Conservation (phyloP, 1,140 invertebrate genomes). For the Plodia interpunctella region DNA sequence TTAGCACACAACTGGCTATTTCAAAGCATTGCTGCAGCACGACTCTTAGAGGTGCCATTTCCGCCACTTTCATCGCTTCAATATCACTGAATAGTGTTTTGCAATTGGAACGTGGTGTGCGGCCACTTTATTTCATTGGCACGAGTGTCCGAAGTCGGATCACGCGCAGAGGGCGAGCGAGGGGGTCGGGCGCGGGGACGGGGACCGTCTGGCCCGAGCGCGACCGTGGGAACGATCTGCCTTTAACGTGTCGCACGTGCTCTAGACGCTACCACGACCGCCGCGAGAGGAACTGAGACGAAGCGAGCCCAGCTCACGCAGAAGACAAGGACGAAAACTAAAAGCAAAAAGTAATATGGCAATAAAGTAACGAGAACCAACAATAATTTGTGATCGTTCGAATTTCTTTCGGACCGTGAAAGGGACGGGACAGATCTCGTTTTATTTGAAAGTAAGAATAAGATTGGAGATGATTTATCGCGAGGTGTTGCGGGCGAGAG, state of each 20-base stretch:
- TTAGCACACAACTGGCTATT: background rate
- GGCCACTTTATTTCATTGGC: slow-evolving; percentile 68
- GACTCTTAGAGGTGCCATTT: slow-evolving; percentile 33
- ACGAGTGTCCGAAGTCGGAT: slow-evolving; percentile 65
- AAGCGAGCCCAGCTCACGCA: slow-evolving; percentile 13
- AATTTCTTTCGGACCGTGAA: slow-evolving; percentile 50
- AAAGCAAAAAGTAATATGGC: slow-evolving; percentile 58
- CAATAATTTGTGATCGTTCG: slow-evolving; percentile 68
- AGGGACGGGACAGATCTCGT: slow-evolving; percentile 45
- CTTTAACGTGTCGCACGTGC: slow-evolving; percentile 75
- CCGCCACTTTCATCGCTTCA: slow-evolving; percentile 54
- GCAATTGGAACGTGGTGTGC: slow-evolving; percentile 69
- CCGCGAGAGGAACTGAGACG: slow-evolving; percentile 48
- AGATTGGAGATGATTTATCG: slow-evolving; percentile 60
- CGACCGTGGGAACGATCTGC: slow-evolving; percentile 73
- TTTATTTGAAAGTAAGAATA: slow-evolving; percentile 56
- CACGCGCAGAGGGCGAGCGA: slow-evolving; percentile 48
- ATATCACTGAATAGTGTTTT: slow-evolving; percentile 49
- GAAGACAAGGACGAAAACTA: slow-evolving; percentile 32
- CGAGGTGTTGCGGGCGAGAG: slow-evolving; percentile 29
- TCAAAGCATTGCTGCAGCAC: background rate
- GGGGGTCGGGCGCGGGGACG: slow-evolving; percentile 27
- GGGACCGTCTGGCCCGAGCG: slow-evolving; percentile 46
- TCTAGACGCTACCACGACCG: slow-evolving; percentile 59
- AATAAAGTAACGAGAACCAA: slow-evolving; percentile 66